Base-by-base conservation (phyloP, 1,140 invertebrate genomes). In the Leptinotarsa texana region DNA sequence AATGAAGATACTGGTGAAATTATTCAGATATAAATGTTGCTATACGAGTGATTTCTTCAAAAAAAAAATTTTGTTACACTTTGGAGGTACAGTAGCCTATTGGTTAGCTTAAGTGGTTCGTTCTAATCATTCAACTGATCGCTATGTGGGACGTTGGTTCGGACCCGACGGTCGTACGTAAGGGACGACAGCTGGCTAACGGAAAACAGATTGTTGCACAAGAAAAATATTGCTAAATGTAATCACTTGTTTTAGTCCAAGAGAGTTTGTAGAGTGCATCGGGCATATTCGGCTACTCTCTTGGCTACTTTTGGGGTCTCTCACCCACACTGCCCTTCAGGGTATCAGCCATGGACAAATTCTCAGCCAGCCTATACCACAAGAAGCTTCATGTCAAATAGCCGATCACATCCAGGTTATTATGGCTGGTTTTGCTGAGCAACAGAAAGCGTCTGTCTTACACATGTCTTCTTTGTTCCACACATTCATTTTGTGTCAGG, bases 361-460 rank as follows among this genome's bases (percentile, higher is more conserved):
- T 47, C 84, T 89, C 78, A 96, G 93, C 79, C 93, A 95, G 81
- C 97, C 98, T 13, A 93, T 99, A 76, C 97, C 98, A 18, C 93
- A 98, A 82, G 97, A 99, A 86, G 95, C 95, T 51, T 96, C 95
- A 33, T 96, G 95, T 82, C 94, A 98, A 83, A 95, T 99, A 81
- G 96, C 97, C 42, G 98, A 99, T 88, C 96, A 99, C 84, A 93
- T 99, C 74, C 96, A 99, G 89, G 93, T 96, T 27, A 93, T 95
- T 79, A 91, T 99, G 86, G 93, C 95, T 18, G 97, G 96, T 13
- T 99, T 99, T 89, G 95, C 96, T 51, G 98, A 99, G 85, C 96
- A 98, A 83, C 94, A 94, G 5, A 98, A 97, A 87, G 89, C 93
- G 4, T 94, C 93, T 4, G 91, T 96, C 1, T 88, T 95, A 47